These are phyloP conservation scores for Syngnathoides biaculeatus DNA, from an alignment of 2,113 vertebrate species.

Conservation along the genomic window DNA sequence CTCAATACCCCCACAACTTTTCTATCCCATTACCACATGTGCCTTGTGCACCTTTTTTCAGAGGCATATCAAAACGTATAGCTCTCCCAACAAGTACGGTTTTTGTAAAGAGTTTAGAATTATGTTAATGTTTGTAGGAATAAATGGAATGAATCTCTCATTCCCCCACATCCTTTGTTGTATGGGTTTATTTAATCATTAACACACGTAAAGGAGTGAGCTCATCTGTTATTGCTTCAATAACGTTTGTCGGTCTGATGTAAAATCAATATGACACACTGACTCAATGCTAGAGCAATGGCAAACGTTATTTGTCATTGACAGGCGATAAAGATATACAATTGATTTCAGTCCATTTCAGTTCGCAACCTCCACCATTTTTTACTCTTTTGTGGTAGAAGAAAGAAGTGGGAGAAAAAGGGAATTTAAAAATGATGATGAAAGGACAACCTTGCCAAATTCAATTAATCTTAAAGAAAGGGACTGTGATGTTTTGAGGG, in stretches of 20 bases:
- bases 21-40: constrained; percentile 53
- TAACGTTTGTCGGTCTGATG: constrained; percentile 65
- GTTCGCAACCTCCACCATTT: neutral
- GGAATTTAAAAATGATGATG: constrained; percentile 40
- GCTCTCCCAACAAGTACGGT: constrained; percentile 13
- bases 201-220: constrained; percentile 54
- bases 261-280: constrained; percentile 68
- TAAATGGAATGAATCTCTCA: constrained; percentile 17
- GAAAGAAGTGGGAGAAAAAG: constrained; percentile 49
- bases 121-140: constrained; percentile 22
- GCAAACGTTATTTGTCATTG: constrained; percentile 68
- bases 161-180: constrained; percentile 6
- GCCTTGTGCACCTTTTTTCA: constrained; percentile 43
- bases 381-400: constrained; percentile 28
- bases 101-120: constrained; percentile 30
- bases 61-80: constrained; percentile 30
- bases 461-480: constrained; percentile 48
- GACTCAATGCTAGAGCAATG: constrained; percentile 58
- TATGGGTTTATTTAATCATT: constrained; percentile 56
- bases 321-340: constrained; percentile 71
- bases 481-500: constrained; percentile 32
- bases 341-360: constrained; percentile 60
- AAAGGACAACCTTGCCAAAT: constrained; percentile 48
- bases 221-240: constrained; percentile 60
- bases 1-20: constrained; percentile 13